These are phyloP conservation scores for Antennarius striatus DNA, from an alignment of 2,113 vertebrate species.

Conservation along the genomic window DNA sequence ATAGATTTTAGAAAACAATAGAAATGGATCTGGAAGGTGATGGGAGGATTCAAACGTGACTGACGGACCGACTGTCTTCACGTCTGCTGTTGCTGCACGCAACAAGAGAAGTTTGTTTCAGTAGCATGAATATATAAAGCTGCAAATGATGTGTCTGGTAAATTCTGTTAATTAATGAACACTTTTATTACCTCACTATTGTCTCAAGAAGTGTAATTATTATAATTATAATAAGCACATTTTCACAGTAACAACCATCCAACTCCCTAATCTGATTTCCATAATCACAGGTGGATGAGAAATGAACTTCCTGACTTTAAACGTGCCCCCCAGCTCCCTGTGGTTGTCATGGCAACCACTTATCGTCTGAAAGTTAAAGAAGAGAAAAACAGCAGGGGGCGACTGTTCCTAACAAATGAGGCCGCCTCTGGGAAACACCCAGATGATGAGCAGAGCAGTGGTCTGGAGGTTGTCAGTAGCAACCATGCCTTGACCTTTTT, in stretches of 20 bases:
- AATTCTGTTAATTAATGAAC: slow-evolving; percentile 12
- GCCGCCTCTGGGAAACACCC: slow-evolving; percentile 11
- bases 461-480: slow-evolving; percentile 72
- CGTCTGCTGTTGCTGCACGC: background rate
- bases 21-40: background rate
- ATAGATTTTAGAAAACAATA: too few species aligned
- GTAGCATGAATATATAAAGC: background rate
- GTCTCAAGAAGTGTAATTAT: background rate
- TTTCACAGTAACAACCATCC: slow-evolving; percentile 2
- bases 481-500: slow-evolving; percentile 68
- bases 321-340: slow-evolving; percentile 9
- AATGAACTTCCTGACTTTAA: slow-evolving; percentile 47
- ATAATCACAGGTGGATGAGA: slow-evolving; percentile 43
- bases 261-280: slow-evolving; percentile 10
- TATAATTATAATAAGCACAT: background rate
- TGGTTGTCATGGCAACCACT: slow-evolving; percentile 61
- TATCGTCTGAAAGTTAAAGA: slow-evolving; percentile 20
- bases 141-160: background rate
- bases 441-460: slow-evolving; percentile 28
- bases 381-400: slow-evolving; percentile 74
- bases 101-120: background rate
- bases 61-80: too few species aligned
- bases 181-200: background rate
- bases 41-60: background rate
- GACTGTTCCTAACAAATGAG: slow-evolving; percentile 65